Evolutionary conservation across 2,113 vertebrate species (phyloP).

Genomic region (Rattus rattus): DNA sequence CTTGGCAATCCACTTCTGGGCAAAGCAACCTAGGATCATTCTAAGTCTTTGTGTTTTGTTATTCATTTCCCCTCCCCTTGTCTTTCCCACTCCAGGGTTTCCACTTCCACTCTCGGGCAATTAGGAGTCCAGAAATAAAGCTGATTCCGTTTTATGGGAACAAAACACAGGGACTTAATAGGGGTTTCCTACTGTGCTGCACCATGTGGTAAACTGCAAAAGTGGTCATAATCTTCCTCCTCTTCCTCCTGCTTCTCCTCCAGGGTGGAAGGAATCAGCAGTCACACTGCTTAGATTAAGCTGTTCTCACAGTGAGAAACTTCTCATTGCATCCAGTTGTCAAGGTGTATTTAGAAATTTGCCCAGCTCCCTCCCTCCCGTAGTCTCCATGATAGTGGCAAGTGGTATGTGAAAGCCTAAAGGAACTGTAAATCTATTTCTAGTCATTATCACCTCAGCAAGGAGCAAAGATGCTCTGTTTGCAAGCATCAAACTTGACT

Average conservation of each 20-base stretch:
- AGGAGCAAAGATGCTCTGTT: conserved; percentile 26
- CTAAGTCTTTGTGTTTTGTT: conserved; percentile 3
- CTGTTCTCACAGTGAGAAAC: conserved; percentile 4
- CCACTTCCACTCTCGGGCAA: neutral
- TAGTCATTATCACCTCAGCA: neutral
- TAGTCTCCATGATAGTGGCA: neutral
- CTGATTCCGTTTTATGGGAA: neutral
- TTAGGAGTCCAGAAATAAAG: conserved; percentile 47
- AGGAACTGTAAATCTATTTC: neutral
- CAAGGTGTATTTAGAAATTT: conserved; percentile 29
- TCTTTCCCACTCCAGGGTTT: neutral
- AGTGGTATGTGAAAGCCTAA: neutral
- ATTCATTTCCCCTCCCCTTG: neutral
- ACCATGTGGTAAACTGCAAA: neutral
- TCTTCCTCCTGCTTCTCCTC: neutral
- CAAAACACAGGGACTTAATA: neutral
- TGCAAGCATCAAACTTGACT: conserved; percentile 48
- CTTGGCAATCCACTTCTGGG: neutral
- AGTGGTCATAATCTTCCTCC: neutral
- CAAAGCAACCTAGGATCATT: neutral
- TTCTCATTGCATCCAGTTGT: neutral
- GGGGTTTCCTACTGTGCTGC: neutral
- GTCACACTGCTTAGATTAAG: neutral
- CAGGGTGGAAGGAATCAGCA: neutral
- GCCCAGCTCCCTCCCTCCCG: neutral